Base-by-base conservation (phyloP, 2,797 vertebrate genomes). In the Loriculus beryllinus region DNA sequence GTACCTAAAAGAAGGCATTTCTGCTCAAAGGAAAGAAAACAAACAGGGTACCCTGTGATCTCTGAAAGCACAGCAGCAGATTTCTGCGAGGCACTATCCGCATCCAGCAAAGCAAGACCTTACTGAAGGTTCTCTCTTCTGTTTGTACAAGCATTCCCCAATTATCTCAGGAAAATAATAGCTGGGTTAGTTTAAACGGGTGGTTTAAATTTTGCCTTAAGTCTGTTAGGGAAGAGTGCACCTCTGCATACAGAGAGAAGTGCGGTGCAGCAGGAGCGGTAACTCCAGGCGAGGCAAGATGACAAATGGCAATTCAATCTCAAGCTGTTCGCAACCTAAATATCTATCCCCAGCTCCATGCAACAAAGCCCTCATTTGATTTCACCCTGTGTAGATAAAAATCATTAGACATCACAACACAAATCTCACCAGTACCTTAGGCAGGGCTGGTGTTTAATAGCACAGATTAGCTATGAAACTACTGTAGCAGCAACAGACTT, bases 401-500 rank as follows among this genome's bases (percentile, higher is more conserved):
- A 57, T 23, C n/a, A 57, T 57, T 57, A 57, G 54, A 57, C 54
- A 35, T 35, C 54, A 49, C 35, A 86, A 67, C 67, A 90, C 59
- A 86, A 74, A 60, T 74, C 81, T 82, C 88, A 71, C 64, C 70
- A 86, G 82, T 79, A 56, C 48, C 48, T 84, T 63, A 56, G 8
- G 10, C 59, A 43, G 40, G 28, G 52, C 40, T 47, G 37, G 47
- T 11, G 43, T 71, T 92, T 76, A 83, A 69, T 21, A 88, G 75
- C 63, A 67, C 29, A 57, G 37, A 90, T 84, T 51, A 83, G 56
- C 79, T 79, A 82, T 28, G n/a, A 93, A 95, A 84, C 40, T 28
- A 23, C 26, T 79, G 35, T 33, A 96, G 71, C 35, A 86, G 82
- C 25, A 51, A 68, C 49, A 88, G 45, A 67, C 56, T 82, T 88